Base-by-base conservation (phyloP, 2,797 vertebrate genomes). In the Acrocephalus scirpaceus region DNA sequence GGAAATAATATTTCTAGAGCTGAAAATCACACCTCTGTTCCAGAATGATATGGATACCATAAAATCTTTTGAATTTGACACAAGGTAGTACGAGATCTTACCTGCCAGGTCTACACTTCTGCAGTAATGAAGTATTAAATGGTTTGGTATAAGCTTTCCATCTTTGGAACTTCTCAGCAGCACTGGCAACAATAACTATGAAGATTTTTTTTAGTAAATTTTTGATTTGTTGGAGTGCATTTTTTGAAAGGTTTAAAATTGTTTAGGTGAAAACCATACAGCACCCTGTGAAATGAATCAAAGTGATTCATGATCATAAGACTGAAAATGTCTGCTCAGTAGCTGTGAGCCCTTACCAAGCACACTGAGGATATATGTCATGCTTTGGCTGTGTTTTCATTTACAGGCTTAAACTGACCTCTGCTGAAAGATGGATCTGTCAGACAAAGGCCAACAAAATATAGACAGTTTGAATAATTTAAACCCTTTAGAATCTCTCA, bases 301-400 rank as follows among this genome's bases (percentile, higher is more conserved):
- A 2, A 2, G 17, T 45, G 47, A n/a, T n/a, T 0, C 1, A 32
- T 34, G 51, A 45, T 32, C 0, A 11, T 56, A 64, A 81, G 61
- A 72, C 32, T 50, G 54, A 78, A 87, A 69, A 75, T 42, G 6
- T 16, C 32, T 65, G 6, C 51, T 51, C 32, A 19, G 66, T 50
- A 84, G 13, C 60, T 65, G 29, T 61, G 60, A 57, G 23, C 3
- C 23, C 19, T 56, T 74, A 74, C 4, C 32, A 54, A 66, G n/a
- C 15, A 34, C 16, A 4, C 2, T 60, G 54, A 36, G 27, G 9
- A 5, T 51, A 9, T 16, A 13, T 30, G 27, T 60, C 47, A 27
- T 10, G 16, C 5, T 44, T 88, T 80, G 25, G 6, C 38, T 77
- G 2, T 27, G 36, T 73, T 86, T 90, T 73, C 10, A 65, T 44